These are phyloP conservation scores for Pomacea maculata DNA, from an alignment of 1,140 invertebrate genomes.

Conservation along the genomic window DNA sequence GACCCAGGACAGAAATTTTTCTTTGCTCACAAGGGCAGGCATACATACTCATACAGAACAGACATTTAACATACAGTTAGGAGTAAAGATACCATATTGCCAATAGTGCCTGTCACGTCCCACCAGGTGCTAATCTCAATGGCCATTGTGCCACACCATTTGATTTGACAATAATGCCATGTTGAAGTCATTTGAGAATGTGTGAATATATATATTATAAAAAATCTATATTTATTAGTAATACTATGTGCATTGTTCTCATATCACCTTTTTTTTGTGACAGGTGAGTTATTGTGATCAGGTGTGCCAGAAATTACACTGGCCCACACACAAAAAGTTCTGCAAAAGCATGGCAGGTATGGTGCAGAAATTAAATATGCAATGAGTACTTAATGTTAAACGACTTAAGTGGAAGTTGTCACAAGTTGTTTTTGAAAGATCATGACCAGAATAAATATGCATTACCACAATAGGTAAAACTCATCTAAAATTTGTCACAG, in stretches of 20 bases:
- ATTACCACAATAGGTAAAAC: too few species aligned
- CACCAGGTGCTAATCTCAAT: neutral
- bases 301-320: slow-evolving; percentile 93
- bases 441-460: too few species aligned
- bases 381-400: too few species aligned
- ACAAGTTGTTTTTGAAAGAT: too few species aligned
- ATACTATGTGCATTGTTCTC: neutral
- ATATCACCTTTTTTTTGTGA: slow-evolving; percentile 30
- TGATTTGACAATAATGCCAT: neutral
- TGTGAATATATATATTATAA: neutral
- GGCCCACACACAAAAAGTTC: slow-evolving; percentile 93
- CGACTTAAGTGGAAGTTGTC: too few species aligned
- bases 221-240: neutral
- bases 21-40: too few species aligned
- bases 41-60: too few species aligned
- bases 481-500: too few species aligned
- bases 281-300: slow-evolving; percentile 90
- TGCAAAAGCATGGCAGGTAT: slow-evolving; percentile 65
- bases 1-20: too few species aligned
- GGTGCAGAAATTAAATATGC: neutral
- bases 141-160: neutral
- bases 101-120: too few species aligned
- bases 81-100: too few species aligned
- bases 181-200: neutral
- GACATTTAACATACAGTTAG: too few species aligned